Base-by-base conservation (phyloP, 2,113 vertebrate species). In the Cyanoramphus novaezelandiae region DNA sequence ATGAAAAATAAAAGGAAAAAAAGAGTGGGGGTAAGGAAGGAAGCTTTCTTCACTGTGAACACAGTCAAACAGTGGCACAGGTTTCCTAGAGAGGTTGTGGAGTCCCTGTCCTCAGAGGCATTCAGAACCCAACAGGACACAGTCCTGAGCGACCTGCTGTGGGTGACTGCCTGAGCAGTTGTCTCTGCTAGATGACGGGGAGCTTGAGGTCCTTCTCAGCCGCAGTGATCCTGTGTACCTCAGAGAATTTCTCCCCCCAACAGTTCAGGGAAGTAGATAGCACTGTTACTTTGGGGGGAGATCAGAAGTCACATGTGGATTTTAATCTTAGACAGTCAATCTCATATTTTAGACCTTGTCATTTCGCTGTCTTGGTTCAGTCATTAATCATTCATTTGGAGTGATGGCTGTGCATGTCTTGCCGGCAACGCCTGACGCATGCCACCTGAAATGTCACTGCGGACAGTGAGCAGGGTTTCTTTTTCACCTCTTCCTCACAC, bases 161-260 rank as follows among this genome's bases (percentile, higher is more conserved):
- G 11, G 9, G 21, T 78, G 21, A 37, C 9, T 78, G 17, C 28
- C 28, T 27, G 47, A 65, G 33, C 47, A n/a, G 17, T 17, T 15
- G 11, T 5, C 11, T 76, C 28, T 1, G 3, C 15, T 81, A 6
- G 8, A 0, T n/a, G 50, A 5, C 0, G 3, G 52, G 37, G 7
- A 46, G n/a, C 8, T 8, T 1, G 9, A 21, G 23, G 35, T 62
- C 52, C 21, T 67, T 76, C 35, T 0, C 4, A 57, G 24, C 20
- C 0, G 0, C 19, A 27, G 39, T 0, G 1, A 29, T n/a, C 20
- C 14, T 1, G 2, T 27, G 8, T 18, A 7, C 21, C 11, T 50
- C 12, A 21, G 17, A 19, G 35, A 82, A 70, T 63, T 65, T 7
- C 12, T 4, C 3, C 3, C 12, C 23, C 35, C 0, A 1, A 18